phyloP scores from a whole-genome alignment of 2,113 vertebrate genomes.

The Triplophysa siluroides region DNA sequence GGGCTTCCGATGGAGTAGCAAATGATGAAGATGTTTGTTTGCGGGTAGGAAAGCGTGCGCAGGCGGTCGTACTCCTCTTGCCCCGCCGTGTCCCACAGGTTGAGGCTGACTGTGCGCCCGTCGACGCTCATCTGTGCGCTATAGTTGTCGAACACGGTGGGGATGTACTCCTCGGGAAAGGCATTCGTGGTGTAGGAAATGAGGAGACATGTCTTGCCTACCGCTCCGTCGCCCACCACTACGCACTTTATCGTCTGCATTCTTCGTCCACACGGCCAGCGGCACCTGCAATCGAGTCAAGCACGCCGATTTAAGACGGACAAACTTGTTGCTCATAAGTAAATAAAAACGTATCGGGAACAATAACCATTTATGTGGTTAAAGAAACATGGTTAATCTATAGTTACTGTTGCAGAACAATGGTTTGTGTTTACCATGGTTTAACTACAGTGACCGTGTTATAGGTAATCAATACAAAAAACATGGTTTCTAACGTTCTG shows the following conservation, averaged over 20 bases:
- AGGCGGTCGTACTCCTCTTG: slow-evolving; percentile 93
- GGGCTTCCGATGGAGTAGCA: slow-evolving; percentile 93
- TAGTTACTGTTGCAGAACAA: no score
- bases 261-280: slow-evolving; percentile 77
- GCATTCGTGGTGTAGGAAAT: slow-evolving; percentile 94
- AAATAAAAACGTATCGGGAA: no score
- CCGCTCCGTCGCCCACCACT: slow-evolving; percentile 91
- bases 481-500: no score
- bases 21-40: slow-evolving; percentile 92
- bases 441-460: no score
- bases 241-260: slow-evolving; percentile 98
- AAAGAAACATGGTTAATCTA: no score
- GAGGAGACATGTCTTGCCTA: slow-evolving; percentile 95
- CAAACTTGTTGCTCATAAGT: no score
- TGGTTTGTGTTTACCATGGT: no score
- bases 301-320: not conserved
- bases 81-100: slow-evolving; percentile 93
- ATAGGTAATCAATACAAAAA: no score
- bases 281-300: slow-evolving; percentile 63
- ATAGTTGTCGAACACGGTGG: slow-evolving; percentile 95
- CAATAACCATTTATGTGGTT: no score
- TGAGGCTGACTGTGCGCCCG: slow-evolving; percentile 89
- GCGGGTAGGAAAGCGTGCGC: slow-evolving; percentile 88
- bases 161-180: slow-evolving; percentile 93
- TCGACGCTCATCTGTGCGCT: slow-evolving; percentile 93